Percentiles rank a stretch among this genome's conserved stretches.
These are phyloP conservation scores for Grammomys surdaster DNA, from an alignment of 2,113 vertebrate genomes.

Conservation along the genomic window DNA sequence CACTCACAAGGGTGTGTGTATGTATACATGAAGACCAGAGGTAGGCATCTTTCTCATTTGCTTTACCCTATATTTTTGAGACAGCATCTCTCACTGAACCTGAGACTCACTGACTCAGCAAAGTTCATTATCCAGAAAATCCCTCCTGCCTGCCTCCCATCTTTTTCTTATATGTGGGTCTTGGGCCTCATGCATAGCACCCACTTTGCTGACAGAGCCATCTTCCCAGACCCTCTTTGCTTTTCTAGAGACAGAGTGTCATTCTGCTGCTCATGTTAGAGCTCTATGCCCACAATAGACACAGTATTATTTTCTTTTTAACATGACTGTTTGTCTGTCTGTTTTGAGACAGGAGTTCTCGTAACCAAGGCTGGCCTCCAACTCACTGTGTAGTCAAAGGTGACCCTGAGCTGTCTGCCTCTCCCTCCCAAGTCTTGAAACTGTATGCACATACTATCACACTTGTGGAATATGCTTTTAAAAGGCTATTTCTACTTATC, in stretches of 20 bases:
- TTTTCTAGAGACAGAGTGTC: background rate
- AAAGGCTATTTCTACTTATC: background rate
- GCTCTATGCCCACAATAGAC: background rate
- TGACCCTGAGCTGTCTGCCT: background rate
- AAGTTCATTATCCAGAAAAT: background rate
- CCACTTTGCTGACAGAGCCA: background rate
- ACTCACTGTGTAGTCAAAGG: background rate
- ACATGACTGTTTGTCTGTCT: background rate
- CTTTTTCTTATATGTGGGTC: background rate
- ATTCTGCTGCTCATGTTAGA: background rate
- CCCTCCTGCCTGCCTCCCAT: background rate
- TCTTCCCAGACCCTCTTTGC: background rate
- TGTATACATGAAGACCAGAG: no score
- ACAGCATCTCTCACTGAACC: background rate
- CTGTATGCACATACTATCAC: no score
- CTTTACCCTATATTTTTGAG: background rate
- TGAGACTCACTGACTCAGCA: background rate
- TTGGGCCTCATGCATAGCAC: background rate
- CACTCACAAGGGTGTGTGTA: background rate
- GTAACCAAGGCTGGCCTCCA: background rate
- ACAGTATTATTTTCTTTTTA: background rate
- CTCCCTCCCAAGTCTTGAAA: background rate
- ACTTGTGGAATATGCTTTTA: background rate
- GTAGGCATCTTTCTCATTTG: background rate
- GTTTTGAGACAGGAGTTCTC: background rate